These are phyloP conservation scores for Anhinga anhinga DNA, from an alignment of 2,113 vertebrate species.

Conservation along the genomic window DNA sequence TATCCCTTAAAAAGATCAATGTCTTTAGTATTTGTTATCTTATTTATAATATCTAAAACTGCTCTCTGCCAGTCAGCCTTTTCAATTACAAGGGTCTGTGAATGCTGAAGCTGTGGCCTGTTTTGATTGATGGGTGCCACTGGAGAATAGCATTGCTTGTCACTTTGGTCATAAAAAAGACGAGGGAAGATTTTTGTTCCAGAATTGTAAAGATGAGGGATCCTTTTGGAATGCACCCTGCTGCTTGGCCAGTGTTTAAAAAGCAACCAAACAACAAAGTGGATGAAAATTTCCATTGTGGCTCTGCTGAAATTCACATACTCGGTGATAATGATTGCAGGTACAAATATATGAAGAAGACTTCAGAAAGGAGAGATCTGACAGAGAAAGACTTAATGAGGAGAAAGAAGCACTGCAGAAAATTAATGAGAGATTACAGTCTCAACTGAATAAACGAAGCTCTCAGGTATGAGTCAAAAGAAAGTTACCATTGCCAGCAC, in stretches of 20 bases:
- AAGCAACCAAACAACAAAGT: not conserved
- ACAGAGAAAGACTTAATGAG: constrained; percentile 73
- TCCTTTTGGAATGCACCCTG: not conserved
- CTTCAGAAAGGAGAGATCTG: constrained; percentile 76
- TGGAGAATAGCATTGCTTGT: not conserved
- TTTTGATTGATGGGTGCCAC: not conserved
- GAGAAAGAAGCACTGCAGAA: constrained; percentile 73
- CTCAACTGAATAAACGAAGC: constrained; percentile 57
- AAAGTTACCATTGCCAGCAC: not conserved
- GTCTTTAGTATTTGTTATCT: not conserved
- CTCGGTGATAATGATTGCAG: constrained; percentile 18
- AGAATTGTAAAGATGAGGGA: not conserved
- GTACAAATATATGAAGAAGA: constrained; percentile 80
- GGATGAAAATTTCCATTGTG: not conserved
- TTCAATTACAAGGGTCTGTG: not conserved
- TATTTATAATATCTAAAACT: not conserved
- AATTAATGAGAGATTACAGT: constrained; percentile 55
- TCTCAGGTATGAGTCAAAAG: constrained; percentile 66
- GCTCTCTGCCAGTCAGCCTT: not conserved
- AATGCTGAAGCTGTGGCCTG: not conserved
- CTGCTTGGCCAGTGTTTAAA: not conserved
- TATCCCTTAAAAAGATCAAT: not conserved
- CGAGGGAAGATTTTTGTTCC: not conserved
- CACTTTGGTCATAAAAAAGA: not conserved
- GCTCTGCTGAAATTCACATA: not conserved